Evolutionary conservation across 2,797 vertebrate species (phyloP), one percentile per base, ranked within the genome.

Genomic region (Coregonus suidteri): DNA sequence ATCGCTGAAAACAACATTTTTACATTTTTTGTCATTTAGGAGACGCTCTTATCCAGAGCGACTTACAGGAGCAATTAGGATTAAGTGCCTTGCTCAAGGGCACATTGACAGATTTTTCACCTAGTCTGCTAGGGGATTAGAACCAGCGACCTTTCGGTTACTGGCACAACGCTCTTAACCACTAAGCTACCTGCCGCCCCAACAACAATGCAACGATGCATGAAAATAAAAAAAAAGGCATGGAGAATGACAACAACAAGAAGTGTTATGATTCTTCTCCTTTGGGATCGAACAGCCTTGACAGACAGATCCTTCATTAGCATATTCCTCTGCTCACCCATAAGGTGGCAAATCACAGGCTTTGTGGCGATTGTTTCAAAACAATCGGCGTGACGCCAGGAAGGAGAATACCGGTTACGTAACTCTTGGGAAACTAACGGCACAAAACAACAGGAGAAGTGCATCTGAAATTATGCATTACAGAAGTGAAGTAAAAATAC

Each of bases 321-420:
- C 80, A 83, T 85, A 78, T 69, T 76, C 74, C 71, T 71, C 72
- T 69, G 62, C 70, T 81, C 76, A 76, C 72, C 52, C 51, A 67
- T 76, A 82, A 41, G 75, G 72, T 47, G 47, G 69, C 78, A 82
- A 41, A 85, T 82, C 73, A 80, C 41, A 77, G 64, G 75, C 74
- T 80, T 79, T 77, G 73, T 30, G 0, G 25, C 75, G 62, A 84
- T 75, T 71, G 52, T 80, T 86, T 84, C 66, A 79, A 89, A 87
- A 81, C 82, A 86, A 86, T 80, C 51, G 75, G 70, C 69, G 2
- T 3, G 66, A 81, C 74, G 73, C 54, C 75, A 81, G 73, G 72
- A 77, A 84, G 65, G 25, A 82, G 67, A 82, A 72, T 6, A 71
- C 47, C 65, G 78, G 77, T 79, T 79, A 71, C 14, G 51, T 53